These are phyloP conservation scores for Arrhamphus sclerolepis DNA, from an alignment of 2,797 vertebrate species.

Conservation along the genomic window DNA sequence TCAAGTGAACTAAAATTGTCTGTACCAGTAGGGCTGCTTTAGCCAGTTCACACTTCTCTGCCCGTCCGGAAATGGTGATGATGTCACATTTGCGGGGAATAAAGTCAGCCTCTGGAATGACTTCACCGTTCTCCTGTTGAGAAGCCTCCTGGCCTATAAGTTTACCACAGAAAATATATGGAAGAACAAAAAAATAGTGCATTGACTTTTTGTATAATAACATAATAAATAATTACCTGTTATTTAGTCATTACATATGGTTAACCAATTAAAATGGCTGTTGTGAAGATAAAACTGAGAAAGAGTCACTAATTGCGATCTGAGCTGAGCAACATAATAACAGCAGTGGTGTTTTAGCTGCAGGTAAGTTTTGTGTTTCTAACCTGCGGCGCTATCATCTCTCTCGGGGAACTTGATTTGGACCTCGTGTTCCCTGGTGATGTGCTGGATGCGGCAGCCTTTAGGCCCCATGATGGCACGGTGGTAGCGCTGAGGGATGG, in stretches of 20 bases:
- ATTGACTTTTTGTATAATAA: background rate
- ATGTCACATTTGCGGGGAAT: constrained; percentile 80
- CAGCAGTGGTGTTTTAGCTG: background rate
- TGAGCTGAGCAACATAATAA: background rate
- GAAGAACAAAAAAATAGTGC: background rate
- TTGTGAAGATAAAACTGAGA: too few relatives aligned
- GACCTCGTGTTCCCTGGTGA: constrained; percentile 83
- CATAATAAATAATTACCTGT: too few relatives aligned
- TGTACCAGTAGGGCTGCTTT: constrained; percentile 79
- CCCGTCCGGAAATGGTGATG: constrained; percentile 77
- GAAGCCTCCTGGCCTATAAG: constrained; percentile 71
- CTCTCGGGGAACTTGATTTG: constrained; percentile 86
- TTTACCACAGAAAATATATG: background rate
- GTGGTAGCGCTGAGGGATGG: constrained; percentile 84
- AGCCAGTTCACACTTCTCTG: constrained; percentile 82
- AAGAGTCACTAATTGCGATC: too few relatives aligned
- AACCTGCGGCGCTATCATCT: constrained; percentile 77
- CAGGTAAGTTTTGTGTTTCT: constrained; percentile 4
- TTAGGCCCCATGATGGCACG: constrained; percentile 84
- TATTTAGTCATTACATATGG: too few relatives aligned
- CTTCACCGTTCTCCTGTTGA: constrained; percentile 78
- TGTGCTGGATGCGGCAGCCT: constrained; percentile 83
- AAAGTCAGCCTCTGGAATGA: constrained; percentile 68
- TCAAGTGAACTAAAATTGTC: background rate
- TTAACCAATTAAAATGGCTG: too few relatives aligned